phyloP scores from a whole-genome alignment of 2,113 vertebrate species.

The Hipposideros armiger region DNA sequence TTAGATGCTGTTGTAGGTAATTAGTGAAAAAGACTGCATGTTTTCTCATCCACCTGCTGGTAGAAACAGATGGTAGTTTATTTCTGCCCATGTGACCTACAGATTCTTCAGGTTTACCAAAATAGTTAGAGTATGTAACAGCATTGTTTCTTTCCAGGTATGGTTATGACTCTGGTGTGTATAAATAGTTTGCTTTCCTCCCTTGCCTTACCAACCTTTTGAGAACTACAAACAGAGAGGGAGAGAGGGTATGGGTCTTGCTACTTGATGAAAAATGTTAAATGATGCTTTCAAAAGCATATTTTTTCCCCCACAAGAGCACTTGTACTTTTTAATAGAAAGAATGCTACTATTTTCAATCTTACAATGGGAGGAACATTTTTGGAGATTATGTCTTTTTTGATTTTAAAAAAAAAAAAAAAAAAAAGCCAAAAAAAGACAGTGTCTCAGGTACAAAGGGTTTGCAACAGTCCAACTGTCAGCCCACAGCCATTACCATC shows the following conservation, averaged over 20 bases:
- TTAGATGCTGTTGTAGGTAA: slow-evolving; percentile 85
- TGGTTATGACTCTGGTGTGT: neutral
- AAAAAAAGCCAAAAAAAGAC: neutral
- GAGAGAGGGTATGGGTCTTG: neutral
- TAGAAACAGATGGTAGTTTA: slow-evolving; percentile 82
- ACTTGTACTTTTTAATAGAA: slow-evolving; percentile 30
- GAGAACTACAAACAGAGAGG: neutral
- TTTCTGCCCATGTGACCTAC: slow-evolving; percentile 85
- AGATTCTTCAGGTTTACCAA: slow-evolving; percentile 83
- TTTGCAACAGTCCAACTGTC: too few species aligned
- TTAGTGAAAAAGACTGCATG: slow-evolving; percentile 82
- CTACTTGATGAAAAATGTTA: neutral
- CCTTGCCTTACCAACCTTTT: neutral
- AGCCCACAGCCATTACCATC: neutral
- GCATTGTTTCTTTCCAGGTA: slow-evolving; percentile 76
- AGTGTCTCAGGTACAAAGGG: neutral
- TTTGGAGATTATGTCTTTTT: neutral
- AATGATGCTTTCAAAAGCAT: slow-evolving; percentile 43
- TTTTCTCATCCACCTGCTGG: slow-evolving; percentile 84
- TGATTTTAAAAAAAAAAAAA: neutral
- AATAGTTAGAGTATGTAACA: slow-evolving; percentile 56
- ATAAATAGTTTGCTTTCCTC: neutral
- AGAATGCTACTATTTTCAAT: slow-evolving; percentile 51
- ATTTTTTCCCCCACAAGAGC: neutral
- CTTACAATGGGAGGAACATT: neutral